These are phyloP conservation scores for Cephalopterus ornatus DNA, from an alignment of 2,113 vertebrate species.

Conservation along the genomic window DNA sequence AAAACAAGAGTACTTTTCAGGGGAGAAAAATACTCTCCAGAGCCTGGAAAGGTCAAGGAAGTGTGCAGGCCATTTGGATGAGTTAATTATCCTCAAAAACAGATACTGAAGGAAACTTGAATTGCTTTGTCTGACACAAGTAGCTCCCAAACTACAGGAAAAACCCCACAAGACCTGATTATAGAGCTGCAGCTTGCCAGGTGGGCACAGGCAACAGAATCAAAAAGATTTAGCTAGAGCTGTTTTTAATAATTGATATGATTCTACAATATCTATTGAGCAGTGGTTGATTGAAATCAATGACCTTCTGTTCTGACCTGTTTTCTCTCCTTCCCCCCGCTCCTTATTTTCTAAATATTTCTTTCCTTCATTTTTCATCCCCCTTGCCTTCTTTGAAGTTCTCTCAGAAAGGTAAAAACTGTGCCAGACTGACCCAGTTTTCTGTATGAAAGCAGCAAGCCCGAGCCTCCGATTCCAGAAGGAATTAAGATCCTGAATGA, in stretches of 20 bases:
- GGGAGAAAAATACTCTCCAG: no score
- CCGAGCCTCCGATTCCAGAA: background rate
- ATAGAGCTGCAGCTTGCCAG: background rate
- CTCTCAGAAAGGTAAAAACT: background rate
- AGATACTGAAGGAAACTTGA: background rate
- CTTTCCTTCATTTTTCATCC: background rate
- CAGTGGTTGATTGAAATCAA: background rate
- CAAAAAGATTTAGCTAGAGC: background rate
- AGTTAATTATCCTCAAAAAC: background rate
- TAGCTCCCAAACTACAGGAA: background rate
- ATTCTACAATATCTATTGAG: background rate
- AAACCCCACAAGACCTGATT: background rate
- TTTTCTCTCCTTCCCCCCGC: background rate
- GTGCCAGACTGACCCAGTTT: slow-evolving; percentile 29
- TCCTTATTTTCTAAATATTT: background rate
- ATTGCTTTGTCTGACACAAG: background rate
- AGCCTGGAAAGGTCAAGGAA: background rate
- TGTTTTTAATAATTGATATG: background rate
- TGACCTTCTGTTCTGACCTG: background rate
- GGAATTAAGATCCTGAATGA: slow-evolving; percentile 33
- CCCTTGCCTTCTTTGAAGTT: background rate
- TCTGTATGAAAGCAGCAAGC: background rate
- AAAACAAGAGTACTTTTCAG: background rate
- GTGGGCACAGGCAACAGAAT: background rate
- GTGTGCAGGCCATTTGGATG: background rate